Evolutionary conservation across 2,797 vertebrate genomes (phyloP).

Genomic region (Strix occidentalis): DNA sequence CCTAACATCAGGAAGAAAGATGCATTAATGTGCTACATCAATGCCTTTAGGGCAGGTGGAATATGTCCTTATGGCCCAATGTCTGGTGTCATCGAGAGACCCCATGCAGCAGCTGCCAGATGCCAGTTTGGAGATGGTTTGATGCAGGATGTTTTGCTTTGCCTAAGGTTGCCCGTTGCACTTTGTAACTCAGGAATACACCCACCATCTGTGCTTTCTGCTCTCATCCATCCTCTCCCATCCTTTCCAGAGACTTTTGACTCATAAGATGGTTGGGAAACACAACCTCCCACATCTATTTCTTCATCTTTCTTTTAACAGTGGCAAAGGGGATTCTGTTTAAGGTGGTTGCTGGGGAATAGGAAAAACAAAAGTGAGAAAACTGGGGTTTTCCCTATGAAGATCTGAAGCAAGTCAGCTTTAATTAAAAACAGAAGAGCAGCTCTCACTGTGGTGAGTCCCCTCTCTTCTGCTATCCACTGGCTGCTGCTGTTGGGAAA

Average conservation of each 20-base stretch:
- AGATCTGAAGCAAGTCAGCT: not conserved
- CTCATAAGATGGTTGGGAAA: not conserved
- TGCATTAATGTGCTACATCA: accelerated
- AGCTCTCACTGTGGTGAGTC: not conserved
- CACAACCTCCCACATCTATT: not conserved
- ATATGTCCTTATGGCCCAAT: accelerated
- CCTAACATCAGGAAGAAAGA: not conserved
- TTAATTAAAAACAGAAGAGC: not conserved
- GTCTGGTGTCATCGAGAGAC: not conserved
- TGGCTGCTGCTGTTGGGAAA: not conserved
- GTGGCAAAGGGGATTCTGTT: not conserved
- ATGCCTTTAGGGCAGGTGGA: accelerated
- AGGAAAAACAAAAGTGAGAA: not conserved
- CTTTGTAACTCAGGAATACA: not conserved
- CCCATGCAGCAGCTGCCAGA: not conserved
- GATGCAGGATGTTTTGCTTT: not conserved
- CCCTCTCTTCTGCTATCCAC: not conserved
- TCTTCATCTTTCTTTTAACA: not conserved
- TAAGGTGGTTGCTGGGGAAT: not conserved
- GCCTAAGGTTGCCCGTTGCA: not conserved
- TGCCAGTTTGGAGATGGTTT: not conserved
- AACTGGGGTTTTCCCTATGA: not conserved
- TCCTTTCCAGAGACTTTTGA: not conserved
- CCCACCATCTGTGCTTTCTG: not conserved
- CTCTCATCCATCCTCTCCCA: not conserved